A percentile compares a stretch with the other conserved stretches of the same genome.
Conservation (phyloP, 2,888 invertebrate genomes). For the Tachystola acroxantha region DNA sequence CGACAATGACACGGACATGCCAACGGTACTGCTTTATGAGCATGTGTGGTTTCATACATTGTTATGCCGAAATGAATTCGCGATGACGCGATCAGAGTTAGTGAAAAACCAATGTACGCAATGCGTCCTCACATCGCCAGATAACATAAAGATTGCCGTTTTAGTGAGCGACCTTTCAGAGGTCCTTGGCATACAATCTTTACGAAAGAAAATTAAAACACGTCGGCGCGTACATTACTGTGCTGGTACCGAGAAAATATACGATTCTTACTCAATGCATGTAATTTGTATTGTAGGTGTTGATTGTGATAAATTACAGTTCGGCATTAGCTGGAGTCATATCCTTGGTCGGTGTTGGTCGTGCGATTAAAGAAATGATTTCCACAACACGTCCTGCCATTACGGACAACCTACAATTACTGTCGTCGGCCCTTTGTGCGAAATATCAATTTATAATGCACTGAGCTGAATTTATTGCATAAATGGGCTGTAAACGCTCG, state of each 20-base stretch:
- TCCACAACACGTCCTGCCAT: slow-evolving; percentile 42
- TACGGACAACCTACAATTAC: slow-evolving; percentile 48
- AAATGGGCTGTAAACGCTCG: slow-evolving; percentile 13
- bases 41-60: slow-evolving; percentile 5
- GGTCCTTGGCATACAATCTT: slow-evolving; percentile 64
- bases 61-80: slow-evolving; percentile 17
- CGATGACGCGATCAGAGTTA: slow-evolving; percentile 39
- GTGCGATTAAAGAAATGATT: slow-evolving; percentile 46
- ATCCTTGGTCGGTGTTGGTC: slow-evolving; percentile 36
- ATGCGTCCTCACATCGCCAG: slow-evolving; percentile 45
- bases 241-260: slow-evolving; percentile 14
- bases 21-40: slow-evolving; percentile 2
- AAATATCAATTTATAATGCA: slow-evolving; percentile 44
- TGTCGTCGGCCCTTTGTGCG: slow-evolving; percentile 47
- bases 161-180: slow-evolving; percentile 66
- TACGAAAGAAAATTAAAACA: slow-evolving; percentile 59
- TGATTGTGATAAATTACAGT: slow-evolving; percentile 44
- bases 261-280: slow-evolving; percentile 23
- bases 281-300: slow-evolving; percentile 12
- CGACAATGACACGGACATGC: slow-evolving; percentile 25
- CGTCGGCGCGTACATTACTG: slow-evolving; percentile 31
- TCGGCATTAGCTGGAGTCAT: slow-evolving; percentile 25
- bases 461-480: slow-evolving; percentile 17
- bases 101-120: slow-evolving; percentile 46
- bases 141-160: slow-evolving; percentile 74